Percentiles rank a stretch among this genome's conserved stretches.
phyloP scores from a whole-genome alignment of 92 coral and sea anemone genomes.

The Nematostella vectensis region DNA sequence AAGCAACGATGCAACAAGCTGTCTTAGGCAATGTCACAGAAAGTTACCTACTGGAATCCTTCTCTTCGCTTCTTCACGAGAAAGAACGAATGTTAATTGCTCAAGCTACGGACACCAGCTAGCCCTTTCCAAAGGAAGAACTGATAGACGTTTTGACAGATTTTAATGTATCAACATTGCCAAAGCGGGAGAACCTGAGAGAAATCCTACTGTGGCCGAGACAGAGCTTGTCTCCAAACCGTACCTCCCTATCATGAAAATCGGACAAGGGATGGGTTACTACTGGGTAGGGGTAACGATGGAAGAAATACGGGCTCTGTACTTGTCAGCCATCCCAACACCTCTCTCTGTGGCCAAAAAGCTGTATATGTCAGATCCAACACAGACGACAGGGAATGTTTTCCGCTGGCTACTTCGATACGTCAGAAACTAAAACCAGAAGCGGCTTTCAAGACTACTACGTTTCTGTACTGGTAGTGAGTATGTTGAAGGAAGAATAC shows the following conservation, averaged over 20 bases:
- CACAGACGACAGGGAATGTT: constrained; percentile 26
- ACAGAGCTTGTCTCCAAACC: constrained; percentile 43
- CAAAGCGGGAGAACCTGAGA: constrained; percentile 29
- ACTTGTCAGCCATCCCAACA: constrained; percentile 34
- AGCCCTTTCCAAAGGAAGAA: constrained; percentile 32
- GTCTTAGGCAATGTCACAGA: constrained; percentile 49
- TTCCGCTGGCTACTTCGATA: constrained; percentile 41
- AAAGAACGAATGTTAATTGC: constrained; percentile 33
- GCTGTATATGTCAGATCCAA: constrained; percentile 9
- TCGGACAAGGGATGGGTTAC: constrained; percentile 46
- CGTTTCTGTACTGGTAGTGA: constrained; percentile 62
- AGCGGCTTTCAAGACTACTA: constrained; percentile 33
- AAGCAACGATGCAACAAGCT: constrained; percentile 44
- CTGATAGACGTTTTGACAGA: constrained; percentile 39
- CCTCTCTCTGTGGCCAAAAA: constrained; percentile 12
- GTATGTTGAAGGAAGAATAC: constrained; percentile 20
- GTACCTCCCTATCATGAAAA: constrained; percentile 33
- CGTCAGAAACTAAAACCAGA: constrained; percentile 29
- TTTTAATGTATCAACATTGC: constrained; percentile 29
- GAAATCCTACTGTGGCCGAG: constrained; percentile 30
- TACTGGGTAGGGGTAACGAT: constrained; percentile 44
- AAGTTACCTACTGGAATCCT: constrained; percentile 41
- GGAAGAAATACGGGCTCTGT: constrained; percentile 36
- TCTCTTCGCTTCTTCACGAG: constrained; percentile 33
- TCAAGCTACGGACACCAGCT: constrained; percentile 6